Evolutionary conservation across 2,888 invertebrate species (phyloP).

Genomic region (Myopa testacea): DNA sequence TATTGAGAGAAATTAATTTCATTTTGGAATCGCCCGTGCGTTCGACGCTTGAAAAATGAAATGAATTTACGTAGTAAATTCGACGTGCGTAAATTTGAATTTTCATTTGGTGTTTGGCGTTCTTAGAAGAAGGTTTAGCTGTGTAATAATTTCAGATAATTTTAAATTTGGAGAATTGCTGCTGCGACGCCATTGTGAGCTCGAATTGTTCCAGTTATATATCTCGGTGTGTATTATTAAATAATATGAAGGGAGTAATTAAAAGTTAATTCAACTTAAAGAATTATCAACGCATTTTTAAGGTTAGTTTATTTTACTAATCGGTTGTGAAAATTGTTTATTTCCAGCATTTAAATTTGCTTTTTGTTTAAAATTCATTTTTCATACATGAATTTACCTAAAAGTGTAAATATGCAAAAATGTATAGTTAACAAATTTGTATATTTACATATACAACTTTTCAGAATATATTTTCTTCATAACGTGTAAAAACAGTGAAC

Average conservation of each 20-base stretch:
- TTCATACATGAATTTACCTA: not conserved
- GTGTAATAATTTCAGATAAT: too few species aligned
- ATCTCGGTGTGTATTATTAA: slow-evolving; percentile 30
- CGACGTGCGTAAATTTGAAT: too few species aligned
- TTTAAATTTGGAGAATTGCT: too few species aligned
- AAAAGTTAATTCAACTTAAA: slow-evolving; percentile 4
- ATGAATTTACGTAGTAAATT: too few species aligned
- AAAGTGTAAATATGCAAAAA: not conserved
- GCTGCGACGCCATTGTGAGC: too few species aligned
- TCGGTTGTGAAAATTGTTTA: too few species aligned
- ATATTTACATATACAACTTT: not conserved
- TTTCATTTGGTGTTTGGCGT: too few species aligned
- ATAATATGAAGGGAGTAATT: too few species aligned
- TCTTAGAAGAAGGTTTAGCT: too few species aligned
- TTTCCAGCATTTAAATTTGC: not conserved
- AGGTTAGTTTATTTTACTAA: not conserved
- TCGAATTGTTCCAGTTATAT: slow-evolving; percentile 49
- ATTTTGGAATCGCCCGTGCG: too few species aligned
- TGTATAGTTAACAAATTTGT: not conserved
- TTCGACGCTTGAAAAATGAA: too few species aligned
- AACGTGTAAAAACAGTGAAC: not conserved
- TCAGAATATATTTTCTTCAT: not conserved
- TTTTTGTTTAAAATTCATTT: not conserved
- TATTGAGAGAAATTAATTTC: too few species aligned
- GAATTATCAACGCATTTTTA: not conserved